A percentile compares a stretch with the other conserved stretches of the same genome.
phyloP scores from a whole-genome alignment of 2,113 vertebrate genomes.

The Bostrychus sinensis region DNA sequence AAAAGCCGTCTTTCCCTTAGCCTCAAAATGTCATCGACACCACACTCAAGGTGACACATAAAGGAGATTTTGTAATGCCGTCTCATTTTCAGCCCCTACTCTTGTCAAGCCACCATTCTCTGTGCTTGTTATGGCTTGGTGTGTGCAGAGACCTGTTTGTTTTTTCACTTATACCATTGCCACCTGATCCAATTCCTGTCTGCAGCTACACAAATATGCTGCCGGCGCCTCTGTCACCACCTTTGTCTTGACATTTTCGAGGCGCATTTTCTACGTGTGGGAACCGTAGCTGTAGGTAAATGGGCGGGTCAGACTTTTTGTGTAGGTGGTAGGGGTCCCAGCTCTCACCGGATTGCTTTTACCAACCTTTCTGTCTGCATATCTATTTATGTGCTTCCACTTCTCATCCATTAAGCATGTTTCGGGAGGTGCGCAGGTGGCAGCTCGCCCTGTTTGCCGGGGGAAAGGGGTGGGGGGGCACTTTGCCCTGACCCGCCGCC shows the following conservation, averaged over 20 bases:
- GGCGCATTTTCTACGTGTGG: constrained; percentile 56
- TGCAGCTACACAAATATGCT: constrained; percentile 49
- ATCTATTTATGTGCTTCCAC: constrained; percentile 54
- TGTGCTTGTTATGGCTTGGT: constrained; percentile 33
- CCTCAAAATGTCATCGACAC: not conserved
- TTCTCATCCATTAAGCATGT: constrained; percentile 55
- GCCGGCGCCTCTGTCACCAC: constrained; percentile 29
- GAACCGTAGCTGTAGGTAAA: constrained; percentile 8
- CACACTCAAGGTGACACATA: constrained; percentile 25
- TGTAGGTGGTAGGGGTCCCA: not conserved
- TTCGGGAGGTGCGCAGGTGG: constrained; percentile 43
- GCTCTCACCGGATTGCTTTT: constrained; percentile 36
- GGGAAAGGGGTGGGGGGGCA: too few relatives aligned
- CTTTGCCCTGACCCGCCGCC: constrained; percentile 49
- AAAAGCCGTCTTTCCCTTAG: constrained; percentile 19
- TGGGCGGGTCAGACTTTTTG: not conserved
- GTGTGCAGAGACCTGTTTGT: constrained; percentile 31
- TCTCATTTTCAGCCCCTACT: constrained; percentile 22
- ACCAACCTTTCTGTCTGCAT: constrained; percentile 26
- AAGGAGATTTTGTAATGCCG: constrained; percentile 30
- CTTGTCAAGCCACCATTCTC: constrained; percentile 44
- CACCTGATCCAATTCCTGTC: constrained; percentile 48
- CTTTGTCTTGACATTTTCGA: constrained; percentile 67
- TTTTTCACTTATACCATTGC: constrained; percentile 6
- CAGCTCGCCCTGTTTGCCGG: not conserved